phyloP scores from a whole-genome alignment of 2,888 invertebrate species.

The Trichogramma evanescens region DNA sequence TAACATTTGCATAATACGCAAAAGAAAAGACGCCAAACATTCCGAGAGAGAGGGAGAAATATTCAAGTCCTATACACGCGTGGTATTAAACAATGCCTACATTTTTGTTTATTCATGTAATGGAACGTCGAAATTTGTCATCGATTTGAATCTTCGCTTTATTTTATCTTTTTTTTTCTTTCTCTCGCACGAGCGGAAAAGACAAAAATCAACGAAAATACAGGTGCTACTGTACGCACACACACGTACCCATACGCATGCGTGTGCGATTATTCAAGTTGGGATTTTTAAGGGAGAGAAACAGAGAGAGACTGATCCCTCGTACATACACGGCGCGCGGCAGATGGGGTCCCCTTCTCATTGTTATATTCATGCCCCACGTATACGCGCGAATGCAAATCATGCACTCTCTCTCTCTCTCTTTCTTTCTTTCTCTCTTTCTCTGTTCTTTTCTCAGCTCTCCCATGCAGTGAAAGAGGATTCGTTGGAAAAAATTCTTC shows the following conservation, averaged over 20 bases:
- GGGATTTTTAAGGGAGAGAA: neutral
- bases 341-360: slow-evolving; percentile 20
- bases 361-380: too few relatives aligned
- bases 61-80: too few relatives aligned
- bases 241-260: neutral
- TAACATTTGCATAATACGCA: too few relatives aligned
- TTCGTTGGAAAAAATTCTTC: slow-evolving; percentile 27
- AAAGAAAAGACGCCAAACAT: too few relatives aligned
- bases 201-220: too few relatives aligned
- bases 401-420: neutral
- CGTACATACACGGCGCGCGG: neutral
- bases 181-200: too few relatives aligned
- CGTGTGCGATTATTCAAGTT: neutral
- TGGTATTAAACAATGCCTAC: too few relatives aligned
- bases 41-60: too few relatives aligned
- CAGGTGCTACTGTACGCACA: neutral
- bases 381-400: neutral
- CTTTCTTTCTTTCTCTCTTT: neutral
- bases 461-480: slow-evolving; percentile 16
- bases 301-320: neutral
- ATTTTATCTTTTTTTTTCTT: too few relatives aligned
- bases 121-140: too few relatives aligned
- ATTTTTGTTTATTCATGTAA: too few relatives aligned
- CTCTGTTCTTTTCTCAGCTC: neutral
- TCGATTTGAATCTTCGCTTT: too few relatives aligned